Base-by-base conservation (phyloP, 2,888 invertebrate species). In the Chirona hameri region DNA sequence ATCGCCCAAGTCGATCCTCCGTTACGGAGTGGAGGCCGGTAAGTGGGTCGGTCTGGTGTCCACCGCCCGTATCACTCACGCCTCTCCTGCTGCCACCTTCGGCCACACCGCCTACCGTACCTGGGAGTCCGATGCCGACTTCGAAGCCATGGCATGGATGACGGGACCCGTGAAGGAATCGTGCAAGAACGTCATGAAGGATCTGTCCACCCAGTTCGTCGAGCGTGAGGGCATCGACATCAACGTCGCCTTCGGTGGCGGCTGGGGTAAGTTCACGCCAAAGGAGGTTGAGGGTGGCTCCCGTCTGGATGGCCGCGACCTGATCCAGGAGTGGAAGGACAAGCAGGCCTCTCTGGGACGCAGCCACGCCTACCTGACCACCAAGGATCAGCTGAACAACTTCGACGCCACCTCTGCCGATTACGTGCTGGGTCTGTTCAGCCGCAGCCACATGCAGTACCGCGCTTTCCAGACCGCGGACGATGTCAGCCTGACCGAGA, bases 311-410 rank as follows among this genome's bases (percentile, higher is more conserved):
- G 76, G 76, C 39, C 76, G 76, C 21, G 76, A 76, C 39, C 76
- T 76, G 76, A 76, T 76, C 39, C 76, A 76, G 76, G 76, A 76
- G 39, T 76, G 76, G 76, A 76, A 76, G 76, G 76, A 76, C 31
- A 76, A 76, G 39, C 76, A 76, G 76, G 76, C 31, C 9, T 76
- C 76, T 4, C 76, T 76, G 39, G 76, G 76, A 39, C 76, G 76
- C 10, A 76, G 21, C 39, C 15, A 76, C 76, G 76, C 76, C 39
- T 76, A 76, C 76, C 31, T 76, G 12, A 76, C 29, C 76, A 76
- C 76, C 39, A 76, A 39, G 76, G 76, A 31, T 10, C 39, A 76
- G 39, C 39, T 76, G 69, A 69, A 69, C 69, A 69, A 27, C 27
- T 69, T 69, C 27, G 69, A 69, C 27, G n/a, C 69, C 27, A 27